These are phyloP conservation scores for Sebastes jordani DNA, from an alignment of 2,797 vertebrate genomes.

Conservation along the genomic window DNA sequence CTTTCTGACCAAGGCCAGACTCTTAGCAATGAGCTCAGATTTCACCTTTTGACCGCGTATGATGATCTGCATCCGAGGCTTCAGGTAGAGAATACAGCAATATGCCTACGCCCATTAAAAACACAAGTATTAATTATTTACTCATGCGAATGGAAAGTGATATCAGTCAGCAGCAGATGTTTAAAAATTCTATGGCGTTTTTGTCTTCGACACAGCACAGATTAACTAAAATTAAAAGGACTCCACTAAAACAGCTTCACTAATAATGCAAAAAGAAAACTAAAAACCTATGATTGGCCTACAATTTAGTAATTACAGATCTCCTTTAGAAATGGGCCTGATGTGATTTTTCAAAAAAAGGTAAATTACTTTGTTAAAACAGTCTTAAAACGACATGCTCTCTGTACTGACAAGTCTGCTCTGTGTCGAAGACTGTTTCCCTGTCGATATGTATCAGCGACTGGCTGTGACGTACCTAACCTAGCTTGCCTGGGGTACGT, in stretches of 20 bases:
- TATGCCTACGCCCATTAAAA: constrained; percentile 84
- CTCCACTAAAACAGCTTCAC: not conserved
- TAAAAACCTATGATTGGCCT: not conserved
- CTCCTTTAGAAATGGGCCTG: not conserved
- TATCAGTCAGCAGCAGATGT: not conserved
- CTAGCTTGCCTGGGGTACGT: not conserved
- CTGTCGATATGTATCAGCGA: no score
- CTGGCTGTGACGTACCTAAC: no score
- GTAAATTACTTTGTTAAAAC: not conserved
- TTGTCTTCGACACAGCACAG: not conserved
- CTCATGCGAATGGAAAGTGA: not conserved
- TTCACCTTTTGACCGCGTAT: constrained; percentile 92
- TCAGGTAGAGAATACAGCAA: constrained; percentile 94
- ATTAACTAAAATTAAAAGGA: not conserved
- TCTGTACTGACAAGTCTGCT: no score
- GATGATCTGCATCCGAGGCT: constrained; percentile 94
- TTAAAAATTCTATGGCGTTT: not conserved
- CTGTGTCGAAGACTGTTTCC: no score
- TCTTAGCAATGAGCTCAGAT: constrained; percentile 92
- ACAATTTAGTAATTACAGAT: not conserved
- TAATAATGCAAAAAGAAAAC: not conserved
- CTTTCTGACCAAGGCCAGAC: constrained; percentile 84
- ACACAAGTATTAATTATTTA: not conserved
- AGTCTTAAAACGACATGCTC: not conserved
- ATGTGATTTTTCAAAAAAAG: not conserved